phyloP scores from a whole-genome alignment of 2,797 vertebrate genomes.

The Nasua narica region DNA sequence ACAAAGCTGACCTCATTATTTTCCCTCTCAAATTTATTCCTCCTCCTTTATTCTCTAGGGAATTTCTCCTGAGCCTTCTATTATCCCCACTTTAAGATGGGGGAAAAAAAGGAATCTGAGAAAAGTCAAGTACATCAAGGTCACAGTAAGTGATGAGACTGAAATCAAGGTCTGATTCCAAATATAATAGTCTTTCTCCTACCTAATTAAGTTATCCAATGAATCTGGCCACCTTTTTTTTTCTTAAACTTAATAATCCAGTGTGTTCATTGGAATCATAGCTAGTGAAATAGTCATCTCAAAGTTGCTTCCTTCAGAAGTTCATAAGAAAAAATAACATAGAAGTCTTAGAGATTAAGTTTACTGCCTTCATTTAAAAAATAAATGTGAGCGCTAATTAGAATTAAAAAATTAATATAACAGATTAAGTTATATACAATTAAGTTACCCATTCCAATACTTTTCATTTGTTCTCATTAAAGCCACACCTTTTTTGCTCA shows the following conservation, averaged over 20 bases:
- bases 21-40: neutral
- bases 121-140: neutral
- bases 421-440: neutral
- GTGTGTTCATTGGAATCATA: neutral
- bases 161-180: conserved; percentile 11
- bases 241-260: neutral
- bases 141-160: neutral
- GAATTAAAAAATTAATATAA: neutral
- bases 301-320: neutral
- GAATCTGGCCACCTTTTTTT: neutral
- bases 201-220: neutral
- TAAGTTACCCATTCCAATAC: neutral
- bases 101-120: neutral
- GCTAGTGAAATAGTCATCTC: neutral
- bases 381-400: neutral
- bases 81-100: neutral
- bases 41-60: neutral
- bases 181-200: conserved; percentile 17
- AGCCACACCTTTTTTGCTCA: neutral
- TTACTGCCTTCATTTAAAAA: neutral
- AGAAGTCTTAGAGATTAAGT: neutral
- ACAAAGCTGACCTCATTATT: neutral
- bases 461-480: neutral
- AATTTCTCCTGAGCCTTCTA: neutral
- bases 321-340: neutral